A percentile compares a stretch with the other conserved stretches of the same genome.
phyloP scores from a whole-genome alignment of 2,888 invertebrate species.

The Drosophila macrospina region DNA sequence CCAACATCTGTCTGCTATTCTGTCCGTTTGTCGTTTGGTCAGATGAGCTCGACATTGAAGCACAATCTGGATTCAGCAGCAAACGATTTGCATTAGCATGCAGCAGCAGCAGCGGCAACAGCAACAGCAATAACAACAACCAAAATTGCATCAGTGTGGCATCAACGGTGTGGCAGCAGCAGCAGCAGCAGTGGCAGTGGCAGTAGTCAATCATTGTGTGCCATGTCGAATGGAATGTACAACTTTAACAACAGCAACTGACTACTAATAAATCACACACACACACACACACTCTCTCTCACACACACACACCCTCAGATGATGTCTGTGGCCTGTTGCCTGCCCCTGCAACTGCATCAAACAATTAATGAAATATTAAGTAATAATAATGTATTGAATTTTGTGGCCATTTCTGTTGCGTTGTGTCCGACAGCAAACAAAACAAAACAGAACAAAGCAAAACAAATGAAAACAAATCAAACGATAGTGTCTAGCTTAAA shows the following conservation, averaged over 20 bases:
- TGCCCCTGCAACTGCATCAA: conserved; percentile 27
- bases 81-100: conserved; percentile 25
- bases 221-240: conserved; percentile 42
- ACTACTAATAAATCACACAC: conserved; percentile 37
- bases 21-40: conserved; percentile 25
- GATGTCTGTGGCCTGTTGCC: conserved; percentile 38
- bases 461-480: conserved; percentile 65
- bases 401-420: conserved; percentile 75
- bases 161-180: conserved; percentile 32
- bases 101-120: conserved; percentile 26
- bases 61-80: conserved; percentile 40
- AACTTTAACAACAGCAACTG: conserved; percentile 39
- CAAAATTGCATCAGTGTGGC: conserved; percentile 20
- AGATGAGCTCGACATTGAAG: conserved; percentile 51
- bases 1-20: conserved; percentile 20
- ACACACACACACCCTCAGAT: conserved; percentile 12
- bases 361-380: not conserved
- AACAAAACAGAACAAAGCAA: conserved; percentile 53
- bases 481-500: conserved; percentile 66
- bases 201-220: conserved; percentile 36
- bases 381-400: conserved; percentile 65
- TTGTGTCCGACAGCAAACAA: conserved; percentile 55
- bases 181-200: conserved; percentile 14
- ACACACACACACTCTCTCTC: conserved; percentile 13
- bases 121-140: conserved; percentile 8